Conservation (phyloP, 1,140 invertebrate genomes). For the Lethrus apterus region DNA sequence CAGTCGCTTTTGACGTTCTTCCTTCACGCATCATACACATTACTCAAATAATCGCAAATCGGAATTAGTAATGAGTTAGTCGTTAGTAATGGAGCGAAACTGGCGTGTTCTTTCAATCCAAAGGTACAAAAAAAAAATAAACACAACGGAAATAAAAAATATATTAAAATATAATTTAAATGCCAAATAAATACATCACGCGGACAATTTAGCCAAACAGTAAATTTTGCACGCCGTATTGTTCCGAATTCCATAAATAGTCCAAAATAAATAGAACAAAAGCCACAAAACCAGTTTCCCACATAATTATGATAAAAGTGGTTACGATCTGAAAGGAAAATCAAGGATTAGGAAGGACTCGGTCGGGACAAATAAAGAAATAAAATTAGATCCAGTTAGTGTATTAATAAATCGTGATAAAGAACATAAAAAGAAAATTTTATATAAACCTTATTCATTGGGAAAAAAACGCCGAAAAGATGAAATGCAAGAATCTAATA, state of each 20-base stretch:
- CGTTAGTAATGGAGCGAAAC: background rate
- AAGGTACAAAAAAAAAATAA: too few relatives aligned
- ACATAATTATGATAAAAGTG: slow-evolving; percentile 24
- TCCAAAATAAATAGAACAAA: slow-evolving; percentile 27
- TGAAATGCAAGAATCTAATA: background rate
- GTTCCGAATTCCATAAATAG: slow-evolving; percentile 16
- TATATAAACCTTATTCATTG: too few relatives aligned
- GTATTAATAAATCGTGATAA: background rate
- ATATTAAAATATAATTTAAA: too few relatives aligned
- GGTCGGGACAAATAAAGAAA: slow-evolving; percentile 1
- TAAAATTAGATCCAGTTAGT: slow-evolving; percentile 7
- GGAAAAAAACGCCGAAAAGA: slow-evolving; percentile 4
- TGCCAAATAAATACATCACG: too few relatives aligned
- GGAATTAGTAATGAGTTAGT: background rate
- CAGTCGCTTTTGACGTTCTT: slow-evolving; percentile 56
- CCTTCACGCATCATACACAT: slow-evolving; percentile 42
- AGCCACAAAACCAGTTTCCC: slow-evolving; percentile 24
- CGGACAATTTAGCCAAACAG: background rate
- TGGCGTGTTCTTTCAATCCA: too few relatives aligned
- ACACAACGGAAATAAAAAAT: too few relatives aligned
- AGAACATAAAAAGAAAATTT: slow-evolving; percentile 3
- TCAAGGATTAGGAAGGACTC: background rate
- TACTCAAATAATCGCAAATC: too few relatives aligned
- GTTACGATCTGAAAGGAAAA: slow-evolving; percentile 24
- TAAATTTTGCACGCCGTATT: slow-evolving; percentile 12